Evolutionary conservation across 1,140 invertebrate species (phyloP).

Genomic region (Parapsyche elsis): DNA sequence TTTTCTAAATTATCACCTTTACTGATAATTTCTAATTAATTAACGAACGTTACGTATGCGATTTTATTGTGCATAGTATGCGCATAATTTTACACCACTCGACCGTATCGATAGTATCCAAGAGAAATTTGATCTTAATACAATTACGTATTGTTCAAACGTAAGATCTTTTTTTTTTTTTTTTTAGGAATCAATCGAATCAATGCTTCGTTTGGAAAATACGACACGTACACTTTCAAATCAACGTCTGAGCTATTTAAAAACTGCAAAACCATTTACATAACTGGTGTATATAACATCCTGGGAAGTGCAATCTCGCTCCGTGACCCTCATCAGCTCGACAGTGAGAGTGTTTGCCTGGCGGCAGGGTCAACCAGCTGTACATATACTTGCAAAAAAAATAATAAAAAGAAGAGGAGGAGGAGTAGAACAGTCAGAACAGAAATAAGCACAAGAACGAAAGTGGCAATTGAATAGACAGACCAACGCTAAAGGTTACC

Average conservation of each 20-base stretch:
- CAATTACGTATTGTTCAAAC: no score
- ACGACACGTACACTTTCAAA: no score
- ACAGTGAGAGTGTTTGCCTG: neutral
- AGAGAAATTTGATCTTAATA: no score
- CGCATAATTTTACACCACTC: no score
- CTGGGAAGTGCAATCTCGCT: neutral
- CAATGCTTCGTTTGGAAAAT: no score
- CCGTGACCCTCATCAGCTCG: neutral
- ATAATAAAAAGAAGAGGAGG: neutral
- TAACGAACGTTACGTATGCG: no score
- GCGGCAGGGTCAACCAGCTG: neutral
- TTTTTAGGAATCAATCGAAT: no score
- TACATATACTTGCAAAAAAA: neutral
- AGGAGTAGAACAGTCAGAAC: neutral
- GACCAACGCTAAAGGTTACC: neutral
- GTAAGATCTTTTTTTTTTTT: no score
- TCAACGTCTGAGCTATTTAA: neutral
- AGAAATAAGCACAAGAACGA: conserved; percentile 22
- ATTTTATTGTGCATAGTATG: no score
- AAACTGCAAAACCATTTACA: conserved; percentile 6
- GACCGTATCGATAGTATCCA: no score
- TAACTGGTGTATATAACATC: neutral
- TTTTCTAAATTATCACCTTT: no score
- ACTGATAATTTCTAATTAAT: no score
- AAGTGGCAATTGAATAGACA: conserved; percentile 2